A percentile compares a stretch with the other conserved stretches of the same genome.
phyloP scores from a whole-genome alignment of 2,888 invertebrate genomes.

The Tubulanus polymorphus region DNA sequence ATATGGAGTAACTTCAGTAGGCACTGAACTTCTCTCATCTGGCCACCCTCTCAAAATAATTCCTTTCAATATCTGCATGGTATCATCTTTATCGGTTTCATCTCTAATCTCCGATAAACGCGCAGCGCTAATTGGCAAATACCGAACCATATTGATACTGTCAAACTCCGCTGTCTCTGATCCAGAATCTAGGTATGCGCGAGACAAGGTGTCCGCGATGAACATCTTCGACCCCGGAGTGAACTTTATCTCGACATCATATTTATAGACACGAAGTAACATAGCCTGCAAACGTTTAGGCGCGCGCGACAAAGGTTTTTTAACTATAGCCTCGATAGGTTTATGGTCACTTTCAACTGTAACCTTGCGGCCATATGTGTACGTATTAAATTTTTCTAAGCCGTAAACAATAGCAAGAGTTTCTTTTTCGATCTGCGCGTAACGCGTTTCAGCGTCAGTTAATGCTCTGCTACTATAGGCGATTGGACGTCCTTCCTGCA shows the following conservation, averaged over 20 bases:
- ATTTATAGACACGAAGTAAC: slow-evolving; percentile 17
- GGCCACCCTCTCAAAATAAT: slow-evolving; percentile 16
- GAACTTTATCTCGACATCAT: slow-evolving; percentile 15
- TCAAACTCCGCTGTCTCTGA: neutral
- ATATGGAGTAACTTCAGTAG: slow-evolving; percentile 2
- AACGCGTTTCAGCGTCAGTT: slow-evolving; percentile 17
- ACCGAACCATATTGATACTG: slow-evolving; percentile 1
- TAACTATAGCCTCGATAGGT: slow-evolving; percentile 14
- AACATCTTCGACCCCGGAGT: slow-evolving; percentile 13
- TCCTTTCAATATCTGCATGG: slow-evolving; percentile 3
- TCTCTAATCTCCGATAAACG: slow-evolving; percentile 5
- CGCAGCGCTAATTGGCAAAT: slow-evolving; percentile 3
- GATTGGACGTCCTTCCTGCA: slow-evolving; percentile 19
- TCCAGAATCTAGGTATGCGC: slow-evolving; percentile 13
- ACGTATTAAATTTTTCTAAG: slow-evolving; percentile 15
- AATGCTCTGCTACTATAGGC: slow-evolving; percentile 18
- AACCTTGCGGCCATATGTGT: slow-evolving; percentile 10
- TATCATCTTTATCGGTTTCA: slow-evolving; percentile 8
- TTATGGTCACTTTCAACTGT: slow-evolving; percentile 10
- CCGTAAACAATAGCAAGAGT: slow-evolving; percentile 18
- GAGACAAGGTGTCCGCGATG: slow-evolving; percentile 19
- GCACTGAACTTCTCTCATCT: slow-evolving; percentile 2
- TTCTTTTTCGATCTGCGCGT: slow-evolving; percentile 25
- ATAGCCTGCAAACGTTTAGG: slow-evolving; percentile 18
- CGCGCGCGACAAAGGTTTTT: slow-evolving; percentile 18